phyloP scores from a whole-genome alignment of 2,113 vertebrate species.

The Gnathonemus echidnorhynchus region DNA sequence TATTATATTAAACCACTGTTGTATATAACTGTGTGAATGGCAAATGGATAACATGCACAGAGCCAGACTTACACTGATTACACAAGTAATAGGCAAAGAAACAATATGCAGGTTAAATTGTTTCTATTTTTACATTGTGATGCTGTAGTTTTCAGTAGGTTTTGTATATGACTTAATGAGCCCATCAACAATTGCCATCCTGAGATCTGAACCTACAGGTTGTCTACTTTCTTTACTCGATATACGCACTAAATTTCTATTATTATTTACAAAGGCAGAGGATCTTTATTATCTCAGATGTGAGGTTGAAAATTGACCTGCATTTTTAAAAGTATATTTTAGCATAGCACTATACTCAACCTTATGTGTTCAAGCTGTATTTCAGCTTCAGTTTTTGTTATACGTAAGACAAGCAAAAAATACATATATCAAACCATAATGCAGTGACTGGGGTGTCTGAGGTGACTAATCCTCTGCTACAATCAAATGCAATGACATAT shows the following conservation, averaged over 20 bases:
- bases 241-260: not conserved
- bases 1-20: not conserved
- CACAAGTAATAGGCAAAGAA: not conserved
- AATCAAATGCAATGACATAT: not conserved
- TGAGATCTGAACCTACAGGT: not conserved
- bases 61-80: not conserved
- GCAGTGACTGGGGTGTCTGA: not conserved
- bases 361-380: not conserved
- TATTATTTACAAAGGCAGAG: not conserved
- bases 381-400: not conserved
- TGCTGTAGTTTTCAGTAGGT: not conserved
- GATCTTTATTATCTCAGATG: not conserved
- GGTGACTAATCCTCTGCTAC: not conserved
- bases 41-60: not conserved
- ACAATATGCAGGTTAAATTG: not conserved
- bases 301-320: not conserved
- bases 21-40: not conserved
- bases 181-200: not conserved
- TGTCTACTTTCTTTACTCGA: not conserved
- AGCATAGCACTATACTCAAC: not conserved
- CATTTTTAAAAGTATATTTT: not conserved
- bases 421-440: not conserved
- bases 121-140: not conserved
- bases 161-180: not conserved
- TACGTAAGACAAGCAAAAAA: not conserved